Conservation (phyloP, 2,888 invertebrate species). For the Seira musarum region DNA sequence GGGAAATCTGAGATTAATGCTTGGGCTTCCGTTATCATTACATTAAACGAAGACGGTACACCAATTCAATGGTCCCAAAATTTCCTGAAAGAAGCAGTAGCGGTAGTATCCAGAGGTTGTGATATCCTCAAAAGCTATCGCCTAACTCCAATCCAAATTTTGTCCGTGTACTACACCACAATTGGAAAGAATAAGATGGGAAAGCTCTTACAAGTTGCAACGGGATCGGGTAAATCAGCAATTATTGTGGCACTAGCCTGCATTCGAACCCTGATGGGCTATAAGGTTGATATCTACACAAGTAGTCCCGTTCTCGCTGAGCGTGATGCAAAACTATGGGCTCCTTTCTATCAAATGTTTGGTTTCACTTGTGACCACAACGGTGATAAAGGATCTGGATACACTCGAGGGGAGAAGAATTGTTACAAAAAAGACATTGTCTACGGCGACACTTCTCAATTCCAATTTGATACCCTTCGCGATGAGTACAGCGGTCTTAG, state of each 20-base stretch:
- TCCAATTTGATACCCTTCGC: constrained; percentile 55
- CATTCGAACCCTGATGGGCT: neutral
- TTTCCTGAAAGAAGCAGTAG: constrained; percentile 1
- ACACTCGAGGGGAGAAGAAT: constrained; percentile 33
- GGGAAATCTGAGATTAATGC: neutral
- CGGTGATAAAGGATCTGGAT: constrained; percentile 27
- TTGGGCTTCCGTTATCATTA: constrained; percentile 19
- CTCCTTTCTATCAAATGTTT: constrained; percentile 44
- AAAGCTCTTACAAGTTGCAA: constrained; percentile 29
- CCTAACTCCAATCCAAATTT: constrained; percentile 20
- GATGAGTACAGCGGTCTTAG: constrained; percentile 46
- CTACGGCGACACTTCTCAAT: constrained; percentile 54
- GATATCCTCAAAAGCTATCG: neutral
- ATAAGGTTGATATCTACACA: constrained; percentile 48
- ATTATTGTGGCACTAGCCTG: constrained; percentile 28
- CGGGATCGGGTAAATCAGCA: constrained; percentile 49
- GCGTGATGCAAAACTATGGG: constrained; percentile 50
- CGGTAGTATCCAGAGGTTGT: constrained; percentile 14
- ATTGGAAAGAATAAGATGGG: constrained; percentile 1
- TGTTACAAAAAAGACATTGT: constrained; percentile 56
- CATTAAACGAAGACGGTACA: too few species aligned
- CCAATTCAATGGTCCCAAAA: too few species aligned
- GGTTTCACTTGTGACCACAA: constrained; percentile 45
- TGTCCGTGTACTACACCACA: neutral
- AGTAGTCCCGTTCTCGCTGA: constrained; percentile 54